phyloP scores from a whole-genome alignment of 2,113 vertebrate genomes.

The Hemichromis elongatus region DNA sequence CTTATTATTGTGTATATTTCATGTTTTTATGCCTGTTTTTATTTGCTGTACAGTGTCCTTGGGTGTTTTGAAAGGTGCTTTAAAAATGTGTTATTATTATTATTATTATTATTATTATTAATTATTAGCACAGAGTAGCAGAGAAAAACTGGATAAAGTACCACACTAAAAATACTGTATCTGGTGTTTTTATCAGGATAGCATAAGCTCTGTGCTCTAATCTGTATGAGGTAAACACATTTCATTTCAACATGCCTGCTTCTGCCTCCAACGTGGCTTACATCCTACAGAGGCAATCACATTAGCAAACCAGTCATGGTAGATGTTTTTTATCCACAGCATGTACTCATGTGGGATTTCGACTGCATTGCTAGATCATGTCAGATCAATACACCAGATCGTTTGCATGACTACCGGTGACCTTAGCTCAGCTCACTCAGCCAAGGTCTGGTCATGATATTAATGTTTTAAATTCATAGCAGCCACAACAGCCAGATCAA shows the following conservation, averaged over 20 bases:
- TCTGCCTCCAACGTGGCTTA: not conserved
- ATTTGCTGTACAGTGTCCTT: too few relatives aligned
- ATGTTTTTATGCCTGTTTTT: too few relatives aligned
- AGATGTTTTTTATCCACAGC: conserved; percentile 17
- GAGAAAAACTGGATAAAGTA: not conserved
- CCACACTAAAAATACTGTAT: not conserved
- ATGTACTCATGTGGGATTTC: conserved; percentile 22
- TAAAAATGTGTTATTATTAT: too few relatives aligned
- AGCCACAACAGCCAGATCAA: not conserved
- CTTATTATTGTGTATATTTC: too few relatives aligned
- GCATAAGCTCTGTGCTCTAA: not conserved
- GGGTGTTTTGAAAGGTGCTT: too few relatives aligned
- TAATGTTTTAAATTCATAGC: conserved; percentile 14
- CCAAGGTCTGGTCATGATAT: not conserved
- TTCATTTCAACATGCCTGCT: not conserved
- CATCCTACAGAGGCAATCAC: conserved; percentile 15
- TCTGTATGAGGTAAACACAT: not conserved
- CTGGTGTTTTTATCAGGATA: not conserved
- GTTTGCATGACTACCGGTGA: conserved; percentile 17
- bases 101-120: too few relatives aligned
- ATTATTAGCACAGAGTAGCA: not conserved
- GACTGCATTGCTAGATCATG: conserved; percentile 17
- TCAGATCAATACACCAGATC: conserved; percentile 37
- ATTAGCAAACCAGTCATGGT: conserved; percentile 25
- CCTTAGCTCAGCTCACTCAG: conserved; percentile 16